Percentiles rank a stretch among this genome's conserved stretches.
Conservation (phyloP, 2,888 invertebrate genomes). For the Drosophila pseudotakahashii region DNA sequence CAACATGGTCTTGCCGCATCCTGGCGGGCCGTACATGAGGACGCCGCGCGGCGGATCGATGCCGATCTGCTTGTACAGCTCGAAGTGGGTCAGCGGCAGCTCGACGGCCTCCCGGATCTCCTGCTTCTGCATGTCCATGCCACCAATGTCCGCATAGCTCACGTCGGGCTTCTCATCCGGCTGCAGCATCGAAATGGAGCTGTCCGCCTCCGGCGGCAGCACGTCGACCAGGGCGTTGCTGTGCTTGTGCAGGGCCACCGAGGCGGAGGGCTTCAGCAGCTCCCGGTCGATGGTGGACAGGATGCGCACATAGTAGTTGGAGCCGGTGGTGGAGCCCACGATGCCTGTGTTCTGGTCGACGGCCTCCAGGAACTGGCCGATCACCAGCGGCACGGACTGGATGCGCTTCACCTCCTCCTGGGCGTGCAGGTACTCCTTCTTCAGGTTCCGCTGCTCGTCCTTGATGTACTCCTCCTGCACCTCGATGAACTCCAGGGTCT, state of each 20-base stretch:
- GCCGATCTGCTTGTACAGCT: slow-evolving; percentile 98
- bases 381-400: slow-evolving; percentile 99
- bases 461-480: slow-evolving; percentile 99
- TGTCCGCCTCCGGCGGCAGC: slow-evolving; percentile 99
- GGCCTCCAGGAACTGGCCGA: slow-evolving; percentile 99
- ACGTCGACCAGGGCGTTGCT: slow-evolving; percentile 99
- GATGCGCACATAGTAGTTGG: slow-evolving; percentile 99
- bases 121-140: slow-evolving; percentile 99
- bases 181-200: slow-evolving; percentile 99
- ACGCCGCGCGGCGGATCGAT: slow-evolving; percentile 99
- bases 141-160: slow-evolving; percentile 98
- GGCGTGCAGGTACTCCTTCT: slow-evolving; percentile 99
- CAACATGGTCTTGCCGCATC: slow-evolving; percentile 99
- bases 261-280: slow-evolving; percentile 97
- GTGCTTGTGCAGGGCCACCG: slow-evolving; percentile 99
- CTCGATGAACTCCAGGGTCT: slow-evolving; percentile 97
- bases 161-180: slow-evolving; percentile 99
- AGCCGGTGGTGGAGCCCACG: slow-evolving; percentile 99
- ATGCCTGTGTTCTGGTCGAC: slow-evolving; percentile 99
- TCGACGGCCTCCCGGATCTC: slow-evolving; percentile 99
- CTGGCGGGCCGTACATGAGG: slow-evolving; percentile 99
- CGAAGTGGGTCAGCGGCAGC: slow-evolving; percentile 98
- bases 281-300: slow-evolving; percentile 99
- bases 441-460: slow-evolving; percentile 98
- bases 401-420: slow-evolving; percentile 99